Evolutionary conservation across 2,888 invertebrate genomes (phyloP).

Genomic region (Diogma glabrata): DNA sequence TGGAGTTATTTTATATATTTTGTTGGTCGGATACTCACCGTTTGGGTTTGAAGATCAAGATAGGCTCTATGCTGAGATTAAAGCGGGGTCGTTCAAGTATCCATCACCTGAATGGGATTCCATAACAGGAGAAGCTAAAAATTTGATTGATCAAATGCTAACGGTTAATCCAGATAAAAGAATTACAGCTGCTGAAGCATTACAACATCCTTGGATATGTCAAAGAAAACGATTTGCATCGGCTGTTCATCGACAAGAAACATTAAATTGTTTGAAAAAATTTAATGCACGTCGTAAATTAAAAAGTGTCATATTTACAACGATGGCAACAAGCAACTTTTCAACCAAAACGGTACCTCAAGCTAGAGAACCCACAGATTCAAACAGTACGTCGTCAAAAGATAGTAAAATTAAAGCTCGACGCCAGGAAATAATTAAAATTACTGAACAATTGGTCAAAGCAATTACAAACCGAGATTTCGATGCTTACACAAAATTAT

Average conservation of each 20-base stretch:
- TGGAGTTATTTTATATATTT: constrained; percentile 96
- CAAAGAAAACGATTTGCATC: constrained; percentile 99
- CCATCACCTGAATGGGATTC: constrained; percentile 99
- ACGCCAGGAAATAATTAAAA: constrained; percentile 96
- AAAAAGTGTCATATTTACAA: constrained; percentile 98
- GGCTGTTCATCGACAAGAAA: constrained; percentile 98
- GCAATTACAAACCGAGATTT: constrained; percentile 97
- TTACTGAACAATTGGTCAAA: constrained; percentile 95
- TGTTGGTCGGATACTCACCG: constrained; percentile 98
- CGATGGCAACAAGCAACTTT: constrained; percentile 99
- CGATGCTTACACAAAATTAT: constrained; percentile 85
- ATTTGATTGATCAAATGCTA: constrained; percentile 98
- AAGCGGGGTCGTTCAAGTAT: constrained; percentile 97
- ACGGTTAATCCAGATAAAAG: constrained; percentile 97
- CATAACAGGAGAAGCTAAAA: constrained; percentile 98
- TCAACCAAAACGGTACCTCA: constrained; percentile 95
- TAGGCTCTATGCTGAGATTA: constrained; percentile 97
- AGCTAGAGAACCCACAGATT: constrained; percentile 97
- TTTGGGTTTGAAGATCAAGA: constrained; percentile 99
- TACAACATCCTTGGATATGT: constrained; percentile 99
- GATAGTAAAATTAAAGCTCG: constrained; percentile 91
- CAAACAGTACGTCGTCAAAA: constrained; percentile 92
- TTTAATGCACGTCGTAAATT: constrained; percentile 99
- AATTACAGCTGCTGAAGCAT: constrained; percentile 95
- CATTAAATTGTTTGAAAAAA: constrained; percentile 99